These are phyloP conservation scores for Caenorhabditis virilis DNA, from an alignment of 2,888 invertebrate species.

Conservation along the genomic window DNA sequence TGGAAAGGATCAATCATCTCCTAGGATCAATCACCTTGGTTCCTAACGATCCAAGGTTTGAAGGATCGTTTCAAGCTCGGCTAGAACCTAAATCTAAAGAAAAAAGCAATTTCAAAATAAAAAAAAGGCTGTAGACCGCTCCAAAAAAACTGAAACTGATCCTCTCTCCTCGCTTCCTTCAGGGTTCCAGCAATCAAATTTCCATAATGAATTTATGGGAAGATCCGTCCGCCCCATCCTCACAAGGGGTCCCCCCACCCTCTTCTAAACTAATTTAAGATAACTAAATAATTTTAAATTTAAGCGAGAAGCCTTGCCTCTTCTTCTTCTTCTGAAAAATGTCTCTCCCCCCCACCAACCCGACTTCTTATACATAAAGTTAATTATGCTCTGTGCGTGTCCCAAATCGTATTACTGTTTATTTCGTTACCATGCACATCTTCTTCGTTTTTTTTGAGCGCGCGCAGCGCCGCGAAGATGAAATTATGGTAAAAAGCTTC, in stretches of 20 bases:
- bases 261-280: too few relatives aligned
- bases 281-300: too few relatives aligned
- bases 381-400: slow-evolving; percentile 20
- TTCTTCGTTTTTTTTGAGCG: too few relatives aligned
- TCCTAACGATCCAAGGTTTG: background rate
- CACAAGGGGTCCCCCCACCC: too few relatives aligned
- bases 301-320: too few relatives aligned
- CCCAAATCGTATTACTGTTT: slow-evolving; percentile 45
- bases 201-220: slow-evolving; percentile 61
- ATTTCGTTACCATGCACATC: slow-evolving; percentile 22
- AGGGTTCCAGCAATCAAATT: slow-evolving; percentile 55
- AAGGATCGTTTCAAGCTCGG: background rate
- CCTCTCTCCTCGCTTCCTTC: background rate
- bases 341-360: too few relatives aligned
- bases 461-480: too few relatives aligned
- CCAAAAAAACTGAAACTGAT: background rate
- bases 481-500: background rate
- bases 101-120: slow-evolving; percentile 6
- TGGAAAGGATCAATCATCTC: background rate
- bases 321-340: background rate
- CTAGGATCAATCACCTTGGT: background rate
- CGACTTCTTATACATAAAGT: too few relatives aligned
- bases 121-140: background rate
- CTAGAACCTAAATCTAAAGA: background rate
- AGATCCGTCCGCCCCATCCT: too few relatives aligned